A percentile compares a stretch with the other conserved stretches of the same genome.
Conservation (phyloP, 2,797 vertebrate genomes). For the Telmatherina bonti region DNA sequence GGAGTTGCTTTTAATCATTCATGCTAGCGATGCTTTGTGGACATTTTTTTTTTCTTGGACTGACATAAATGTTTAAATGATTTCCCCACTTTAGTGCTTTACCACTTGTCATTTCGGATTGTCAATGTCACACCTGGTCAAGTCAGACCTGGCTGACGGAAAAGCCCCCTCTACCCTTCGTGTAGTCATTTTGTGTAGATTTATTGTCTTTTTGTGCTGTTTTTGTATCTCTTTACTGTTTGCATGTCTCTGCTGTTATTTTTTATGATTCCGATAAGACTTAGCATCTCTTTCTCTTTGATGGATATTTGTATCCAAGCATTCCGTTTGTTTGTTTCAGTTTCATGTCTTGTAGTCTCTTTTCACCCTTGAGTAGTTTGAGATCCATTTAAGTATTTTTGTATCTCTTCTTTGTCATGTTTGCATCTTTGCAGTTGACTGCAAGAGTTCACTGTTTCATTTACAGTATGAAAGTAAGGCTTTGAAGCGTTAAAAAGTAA, state of each 20-base stretch:
- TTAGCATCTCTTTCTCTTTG: background rate
- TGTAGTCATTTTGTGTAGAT: background rate
- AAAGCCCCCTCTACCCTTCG: background rate
- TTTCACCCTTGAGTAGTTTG: too few relatives aligned
- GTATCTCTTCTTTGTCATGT: background rate
- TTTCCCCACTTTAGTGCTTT: constrained; percentile 8
- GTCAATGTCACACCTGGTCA: background rate
- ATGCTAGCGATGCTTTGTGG: background rate
- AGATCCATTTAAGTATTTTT: background rate
- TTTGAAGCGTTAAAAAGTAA: background rate
- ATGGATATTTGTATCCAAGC: background rate
- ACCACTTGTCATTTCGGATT: background rate
- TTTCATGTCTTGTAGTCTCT: too few relatives aligned
- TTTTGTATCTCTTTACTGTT: background rate
- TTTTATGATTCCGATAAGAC: background rate
- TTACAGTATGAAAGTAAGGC: too few relatives aligned
- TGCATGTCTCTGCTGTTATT: background rate
- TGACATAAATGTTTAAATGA: constrained; percentile 13
- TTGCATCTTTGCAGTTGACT: background rate
- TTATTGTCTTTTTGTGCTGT: background rate
- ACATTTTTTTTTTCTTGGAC: constrained; percentile 4
- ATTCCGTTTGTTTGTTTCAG: too few relatives aligned
- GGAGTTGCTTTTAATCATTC: background rate
- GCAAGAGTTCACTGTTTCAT: too few relatives aligned
- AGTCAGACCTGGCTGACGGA: constrained; percentile 3